A percentile compares a stretch with the other conserved stretches of the same genome.
Conservation (phyloP, 2,797 vertebrate genomes). For the Parauchenoglanis punctatus region DNA sequence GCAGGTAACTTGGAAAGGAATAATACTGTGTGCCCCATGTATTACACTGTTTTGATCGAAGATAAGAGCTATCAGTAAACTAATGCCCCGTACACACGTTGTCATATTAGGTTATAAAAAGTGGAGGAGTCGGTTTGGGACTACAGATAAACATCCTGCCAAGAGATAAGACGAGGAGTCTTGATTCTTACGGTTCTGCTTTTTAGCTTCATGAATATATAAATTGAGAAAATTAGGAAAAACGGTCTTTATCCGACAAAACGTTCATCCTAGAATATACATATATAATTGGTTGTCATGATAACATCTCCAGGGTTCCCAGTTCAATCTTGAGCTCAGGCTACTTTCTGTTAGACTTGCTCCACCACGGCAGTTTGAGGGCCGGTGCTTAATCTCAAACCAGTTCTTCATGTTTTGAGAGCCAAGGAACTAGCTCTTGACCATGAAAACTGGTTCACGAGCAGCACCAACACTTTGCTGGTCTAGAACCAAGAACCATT, state of each 20-base stretch:
- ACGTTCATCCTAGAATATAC: background rate
- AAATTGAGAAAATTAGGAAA: background rate
- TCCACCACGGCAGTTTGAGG: too few relatives aligned
- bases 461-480: too few relatives aligned
- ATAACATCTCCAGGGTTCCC: background rate
- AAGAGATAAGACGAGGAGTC: background rate
- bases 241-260: background rate
- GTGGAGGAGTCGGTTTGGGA: background rate
- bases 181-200: background rate
- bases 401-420: too few relatives aligned
- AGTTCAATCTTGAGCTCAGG: background rate
- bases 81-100: too few relatives aligned
- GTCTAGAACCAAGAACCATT: too few relatives aligned
- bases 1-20: background rate
- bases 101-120: background rate
- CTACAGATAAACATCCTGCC: background rate
- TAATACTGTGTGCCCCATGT: background rate
- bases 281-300: background rate
- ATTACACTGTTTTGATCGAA: background rate
- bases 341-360: background rate
- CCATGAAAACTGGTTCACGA: too few relatives aligned
- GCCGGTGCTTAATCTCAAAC: too few relatives aligned
- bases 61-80: background rate
- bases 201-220: background rate
- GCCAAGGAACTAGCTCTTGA: too few relatives aligned